Conservation (phyloP, 2,797 vertebrate species). For the Schizopygopsis pylzovi region DNA sequence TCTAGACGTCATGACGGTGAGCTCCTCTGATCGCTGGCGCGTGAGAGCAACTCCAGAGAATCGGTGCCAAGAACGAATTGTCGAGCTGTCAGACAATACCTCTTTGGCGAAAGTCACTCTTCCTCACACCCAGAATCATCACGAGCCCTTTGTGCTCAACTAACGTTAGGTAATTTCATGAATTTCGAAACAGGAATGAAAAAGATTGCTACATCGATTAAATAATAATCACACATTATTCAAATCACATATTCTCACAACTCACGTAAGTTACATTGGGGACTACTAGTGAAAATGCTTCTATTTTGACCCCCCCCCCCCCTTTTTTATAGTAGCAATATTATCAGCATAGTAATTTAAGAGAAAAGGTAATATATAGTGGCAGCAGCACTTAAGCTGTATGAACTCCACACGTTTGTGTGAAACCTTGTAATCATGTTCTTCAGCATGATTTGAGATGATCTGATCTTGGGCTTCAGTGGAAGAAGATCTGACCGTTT, state of each 20-base stretch:
- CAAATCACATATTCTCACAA: not conserved
- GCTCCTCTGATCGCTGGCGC: constrained; percentile 2
- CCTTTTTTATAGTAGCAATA: not conserved
- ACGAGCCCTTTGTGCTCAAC: not conserved
- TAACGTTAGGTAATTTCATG: not conserved
- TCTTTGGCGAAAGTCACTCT: not conserved
- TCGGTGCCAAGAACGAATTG: not conserved
- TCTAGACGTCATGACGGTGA: not conserved
- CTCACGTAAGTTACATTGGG: not conserved
- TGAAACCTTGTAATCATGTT: not conserved
- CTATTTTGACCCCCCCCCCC: not conserved
- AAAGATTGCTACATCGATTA: not conserved
- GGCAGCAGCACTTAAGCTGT: not conserved
- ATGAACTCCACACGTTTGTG: too few relatives aligned
- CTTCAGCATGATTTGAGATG: not conserved
- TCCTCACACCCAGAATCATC: not conserved
- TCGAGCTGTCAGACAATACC: not conserved
- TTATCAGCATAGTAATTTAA: not conserved
- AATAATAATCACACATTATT: not conserved
- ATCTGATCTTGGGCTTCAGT: not conserved
- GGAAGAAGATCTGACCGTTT: not conserved
- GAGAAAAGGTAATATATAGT: not conserved
- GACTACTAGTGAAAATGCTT: not conserved
- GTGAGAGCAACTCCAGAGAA: not conserved
- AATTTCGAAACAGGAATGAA: not conserved